Base-by-base conservation (phyloP, 2,888 invertebrate species). In the Agapostemon virescens region DNA sequence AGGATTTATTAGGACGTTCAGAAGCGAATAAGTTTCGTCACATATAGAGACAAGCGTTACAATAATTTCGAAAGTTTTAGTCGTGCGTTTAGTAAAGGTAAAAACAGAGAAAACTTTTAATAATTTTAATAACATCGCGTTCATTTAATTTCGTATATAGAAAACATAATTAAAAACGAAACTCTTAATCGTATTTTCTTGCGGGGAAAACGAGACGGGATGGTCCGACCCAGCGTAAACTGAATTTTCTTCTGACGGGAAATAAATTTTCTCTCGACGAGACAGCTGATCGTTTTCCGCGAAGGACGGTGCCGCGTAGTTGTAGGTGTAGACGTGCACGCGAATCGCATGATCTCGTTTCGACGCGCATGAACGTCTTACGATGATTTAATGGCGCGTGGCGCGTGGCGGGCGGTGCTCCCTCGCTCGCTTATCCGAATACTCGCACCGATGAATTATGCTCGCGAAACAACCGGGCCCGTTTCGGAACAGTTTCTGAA, bases 351-450 rank as follows among this genome's bases (percentile, higher is more conserved):
- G 63, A 36, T 63, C 63, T n/a, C n/a, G 63, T 63, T 63, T 36
- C 63, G n/a, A 69, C 52, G 69, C 38, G 55, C 66, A 79, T 74
- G 42, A 66, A 66, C 82, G 80, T 84, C 86, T 86, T 86, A 72
- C 81, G 79, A 85, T 85, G 85, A 85, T 84, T 84, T 85, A 85
- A 85, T 82, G 70, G 78, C 77, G 75, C 49, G 74, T 78, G 58
- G 49, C 70, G 68, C 52, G 72, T 76, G 74, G 72, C 55, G 74
- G 9, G 13, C 15, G 26, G 74, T n/a, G n/a, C 20, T n/a, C 40
- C 64, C 52, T 69, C 67, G 64, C 66, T 20, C 73, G 80, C 77
- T 76, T 81, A 75, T 77, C 75, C 52, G 68, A 75, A 82, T 66
- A 72, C 77, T 71, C 55, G 23, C 11, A 36, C 33, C 30, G 45